A percentile compares a stretch with the other conserved stretches of the same genome.
These are phyloP conservation scores for Caerostris extrusa DNA, from an alignment of 1,140 invertebrate genomes.

Conservation along the genomic window DNA sequence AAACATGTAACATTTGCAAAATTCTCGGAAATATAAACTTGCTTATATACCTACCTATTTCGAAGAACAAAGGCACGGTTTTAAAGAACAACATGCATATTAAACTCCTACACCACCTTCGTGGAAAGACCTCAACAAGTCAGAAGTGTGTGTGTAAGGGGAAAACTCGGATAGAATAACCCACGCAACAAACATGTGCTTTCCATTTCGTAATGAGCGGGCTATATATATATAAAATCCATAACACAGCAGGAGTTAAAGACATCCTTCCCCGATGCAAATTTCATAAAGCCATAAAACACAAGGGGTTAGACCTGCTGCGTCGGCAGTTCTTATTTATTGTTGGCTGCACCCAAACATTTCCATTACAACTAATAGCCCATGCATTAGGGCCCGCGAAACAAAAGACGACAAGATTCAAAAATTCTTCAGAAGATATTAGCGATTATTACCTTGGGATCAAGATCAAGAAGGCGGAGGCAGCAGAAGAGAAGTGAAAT, in stretches of 20 bases:
- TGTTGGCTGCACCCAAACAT: neutral
- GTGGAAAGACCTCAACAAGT: neutral
- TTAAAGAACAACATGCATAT: neutral
- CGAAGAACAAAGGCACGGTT: neutral
- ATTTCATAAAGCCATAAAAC: conserved; percentile 35
- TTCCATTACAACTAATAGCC: conserved; percentile 3
- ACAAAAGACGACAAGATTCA: neutral
- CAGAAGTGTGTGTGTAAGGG: neutral
- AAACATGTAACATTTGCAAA: neutral
- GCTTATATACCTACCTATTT: neutral
- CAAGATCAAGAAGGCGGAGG: neutral
- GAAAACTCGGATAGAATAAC: neutral
- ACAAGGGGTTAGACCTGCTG: neutral
- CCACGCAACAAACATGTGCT: neutral
- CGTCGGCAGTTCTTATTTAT: neutral
- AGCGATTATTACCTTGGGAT: neutral
- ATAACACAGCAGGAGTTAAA: neutral
- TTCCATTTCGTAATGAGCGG: neutral
- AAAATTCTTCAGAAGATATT: conserved; percentile 14
- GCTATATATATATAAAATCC: neutral
- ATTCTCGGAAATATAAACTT: neutral
- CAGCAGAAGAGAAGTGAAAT: neutral
- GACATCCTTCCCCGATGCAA: neutral
- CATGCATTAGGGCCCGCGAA: neutral
- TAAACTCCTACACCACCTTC: neutral